Evolutionary conservation across 2,113 vertebrate species (phyloP).

Genomic region (Chrysochloris asiatica): DNA sequence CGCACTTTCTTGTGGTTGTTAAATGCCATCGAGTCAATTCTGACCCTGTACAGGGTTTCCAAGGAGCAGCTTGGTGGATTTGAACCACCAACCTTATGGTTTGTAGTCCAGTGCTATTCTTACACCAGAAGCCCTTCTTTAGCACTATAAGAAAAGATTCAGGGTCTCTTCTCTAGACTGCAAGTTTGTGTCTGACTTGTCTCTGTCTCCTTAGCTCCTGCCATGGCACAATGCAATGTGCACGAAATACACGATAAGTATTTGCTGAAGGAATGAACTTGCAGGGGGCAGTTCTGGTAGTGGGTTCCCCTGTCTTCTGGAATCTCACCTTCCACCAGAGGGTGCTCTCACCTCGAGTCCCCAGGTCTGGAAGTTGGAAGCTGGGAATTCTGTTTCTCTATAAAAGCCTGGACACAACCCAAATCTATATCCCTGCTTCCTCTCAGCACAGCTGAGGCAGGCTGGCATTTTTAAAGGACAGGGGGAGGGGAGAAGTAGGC

Average conservation of each 20-base stretch:
- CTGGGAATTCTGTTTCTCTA: background rate
- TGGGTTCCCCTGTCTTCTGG: background rate
- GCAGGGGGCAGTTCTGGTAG: background rate
- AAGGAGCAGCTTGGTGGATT: no score
- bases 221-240: background rate
- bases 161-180: background rate
- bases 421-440: background rate
- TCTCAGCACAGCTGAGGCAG: background rate
- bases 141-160: no score
- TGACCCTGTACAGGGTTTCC: no score
- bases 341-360: background rate
- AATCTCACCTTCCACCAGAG: background rate
- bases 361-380: background rate
- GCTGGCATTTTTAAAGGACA: background rate
- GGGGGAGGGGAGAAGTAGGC: background rate
- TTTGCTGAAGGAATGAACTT: background rate
- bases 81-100: no score
- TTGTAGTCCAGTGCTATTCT: no score
- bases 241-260: background rate
- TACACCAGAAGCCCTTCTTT: accelerated
- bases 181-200: background rate
- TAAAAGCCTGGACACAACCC: background rate
- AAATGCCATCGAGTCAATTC: no score
- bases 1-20: no score
- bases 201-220: background rate